Base-by-base conservation (phyloP, 1,140 invertebrate species). In the Drosophila equinoxialis region DNA sequence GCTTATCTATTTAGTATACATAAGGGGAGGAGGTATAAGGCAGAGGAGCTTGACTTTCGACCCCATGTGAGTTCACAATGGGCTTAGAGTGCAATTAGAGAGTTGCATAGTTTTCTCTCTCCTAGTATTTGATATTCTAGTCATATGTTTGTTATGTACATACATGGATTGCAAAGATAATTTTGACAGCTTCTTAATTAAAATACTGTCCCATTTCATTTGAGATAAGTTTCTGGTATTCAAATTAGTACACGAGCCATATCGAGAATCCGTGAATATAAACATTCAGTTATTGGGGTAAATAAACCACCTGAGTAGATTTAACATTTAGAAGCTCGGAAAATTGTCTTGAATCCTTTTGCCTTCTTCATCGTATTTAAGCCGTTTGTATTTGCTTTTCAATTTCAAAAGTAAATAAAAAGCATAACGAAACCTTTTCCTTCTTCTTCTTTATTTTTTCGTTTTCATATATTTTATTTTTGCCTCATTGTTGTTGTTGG, bases 171-270 rank as follows among this genome's bases (percentile, higher is more conserved):
- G 74, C 67, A 45, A 65, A 66, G 74, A 78, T 79, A 77, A 70
- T 68, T 78, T 72, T 71, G 67, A 76, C 77, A 78, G 75, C 74
- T 75, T 80, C 73, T 75, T 86, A 86, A 86, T 86, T 86, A 86
- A 86, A 84, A 86, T 89, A 76, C 83, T 86, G 83, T 86, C 83
- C 45, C 45, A 7, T 17, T 17, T 48, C 45, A 48, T 14, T 20
- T 20, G 45, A 48, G 45, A 48, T 48, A 48, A 48, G 14, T 48
- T 10, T 39, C 17, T 51, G 7, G 45, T 23, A 51, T 51, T 51
- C 17, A 51, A 51, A 51, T 51, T 8, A 23, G 45, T 20, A 51
- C 17, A 51, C 10, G 3, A 23, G 8, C 8, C 2, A 17, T 14
- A 13, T 14, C 14, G 7, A 14, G 42, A 51, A 51, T 51, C 8